Evolutionary conservation across 2,797 vertebrate species (phyloP), one percentile per base, ranked within the genome.

Genomic region (Acestrorhynchus altus): DNA sequence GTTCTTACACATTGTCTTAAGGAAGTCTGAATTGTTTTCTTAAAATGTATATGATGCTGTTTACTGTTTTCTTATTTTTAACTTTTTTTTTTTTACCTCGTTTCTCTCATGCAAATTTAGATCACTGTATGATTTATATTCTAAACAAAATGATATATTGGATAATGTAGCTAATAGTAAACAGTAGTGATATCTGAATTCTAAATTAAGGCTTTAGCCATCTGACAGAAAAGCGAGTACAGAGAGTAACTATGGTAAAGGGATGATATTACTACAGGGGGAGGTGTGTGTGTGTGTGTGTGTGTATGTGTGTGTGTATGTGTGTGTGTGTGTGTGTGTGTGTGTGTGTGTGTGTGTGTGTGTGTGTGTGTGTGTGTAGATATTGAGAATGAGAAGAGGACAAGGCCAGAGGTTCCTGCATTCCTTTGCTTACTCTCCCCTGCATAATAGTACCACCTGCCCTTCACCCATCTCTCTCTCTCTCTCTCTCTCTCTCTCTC

Each of bases 361-460:
- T 35, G 31, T 35, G 31, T 35, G 6, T 35, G n/a, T n/a, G 54
- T 7, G 65, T 20, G 52, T 44, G 44, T 40, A 54, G 44, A 20
- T n/a, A 61, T 40, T 46, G 39, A 31, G 49, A 57, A 54, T n/a
- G 60, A 60, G 42, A 51, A 28, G 40, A 52, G 44, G 16, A 18
- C 26, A 42, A 44, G 65, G 65, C 65, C 65, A 75, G 64, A 54
- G 73, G 73, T 49, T 80, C 46, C 71, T 64, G 49, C 64, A 39
- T 56, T 52, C 77, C 66, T 82, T 85, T 73, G 72, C 28, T 51
- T 49, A 24, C 63, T 18, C 31, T 44, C 54, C 22, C 61, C 46
- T 49, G 15, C 69, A 16, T 61, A 28, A 12, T 20, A 35, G 12
- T 61, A 87, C 85, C 85, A 88, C 83, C 79, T 87, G 86, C 82